These are phyloP conservation scores for Xanthia icteritia DNA, from an alignment of 2,888 invertebrate species.

Conservation along the genomic window DNA sequence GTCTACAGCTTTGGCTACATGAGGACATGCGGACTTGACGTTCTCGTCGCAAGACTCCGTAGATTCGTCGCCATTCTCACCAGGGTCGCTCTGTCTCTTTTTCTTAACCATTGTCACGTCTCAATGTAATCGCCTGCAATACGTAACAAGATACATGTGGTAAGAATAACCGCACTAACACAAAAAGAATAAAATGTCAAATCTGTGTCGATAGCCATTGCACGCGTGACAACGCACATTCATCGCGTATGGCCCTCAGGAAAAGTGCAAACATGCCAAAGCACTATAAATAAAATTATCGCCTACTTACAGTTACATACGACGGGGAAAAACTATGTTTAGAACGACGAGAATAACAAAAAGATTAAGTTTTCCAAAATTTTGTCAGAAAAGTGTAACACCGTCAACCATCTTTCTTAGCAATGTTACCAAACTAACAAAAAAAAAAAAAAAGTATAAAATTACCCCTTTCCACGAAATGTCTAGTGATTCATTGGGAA, in stretches of 20 bases:
- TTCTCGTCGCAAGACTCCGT: conserved; percentile 94
- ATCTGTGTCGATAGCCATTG: conserved; percentile 89
- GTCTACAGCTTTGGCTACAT: conserved; percentile 93
- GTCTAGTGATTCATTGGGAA: conserved; percentile 27
- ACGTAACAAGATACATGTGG: conserved; percentile 89
- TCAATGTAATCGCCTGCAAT: conserved; percentile 84
- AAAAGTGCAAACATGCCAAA: conserved; percentile 62
- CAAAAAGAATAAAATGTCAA: conserved; percentile 90
- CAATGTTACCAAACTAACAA: conserved; percentile 80
- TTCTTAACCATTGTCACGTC: conserved; percentile 92
- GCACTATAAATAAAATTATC: conserved; percentile 68
- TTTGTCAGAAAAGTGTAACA: conserved; percentile 86
- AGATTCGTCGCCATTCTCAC: conserved; percentile 91
- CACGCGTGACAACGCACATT: conserved; percentile 90
- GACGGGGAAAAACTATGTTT: conserved; percentile 73
- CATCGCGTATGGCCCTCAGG: conserved; percentile 72
- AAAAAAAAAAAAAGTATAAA: conserved; percentile 56
- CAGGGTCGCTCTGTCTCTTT: conserved; percentile 93
- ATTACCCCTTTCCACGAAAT: conserved; percentile 42
- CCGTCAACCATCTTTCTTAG: conserved; percentile 85
- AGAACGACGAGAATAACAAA: conserved; percentile 73
- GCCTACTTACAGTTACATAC: conserved; percentile 86
- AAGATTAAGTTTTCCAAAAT: conserved; percentile 76
- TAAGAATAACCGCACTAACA: conserved; percentile 88
- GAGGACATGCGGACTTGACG: conserved; percentile 91